Base-by-base conservation (phyloP, 23 tunicate genomes). In the Trididemnum clinides region DNA sequence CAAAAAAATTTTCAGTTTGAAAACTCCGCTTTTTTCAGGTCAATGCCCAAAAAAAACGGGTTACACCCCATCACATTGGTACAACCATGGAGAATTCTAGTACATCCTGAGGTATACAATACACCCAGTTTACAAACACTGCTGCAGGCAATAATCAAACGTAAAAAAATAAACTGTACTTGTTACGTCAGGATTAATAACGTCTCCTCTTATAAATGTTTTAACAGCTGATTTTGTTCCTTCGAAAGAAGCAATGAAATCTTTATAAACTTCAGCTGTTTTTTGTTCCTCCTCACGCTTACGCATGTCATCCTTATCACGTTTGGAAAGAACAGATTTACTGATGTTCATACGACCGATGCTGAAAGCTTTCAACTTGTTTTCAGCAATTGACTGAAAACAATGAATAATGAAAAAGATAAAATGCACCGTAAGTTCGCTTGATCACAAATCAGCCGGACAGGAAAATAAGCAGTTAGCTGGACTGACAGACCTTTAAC, bases 141-240 rank as follows among this genome's bases (percentile, higher is more conserved):
- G n/a, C n/a, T n/a, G n/a, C n/a, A n/a, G n/a, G n/a, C n/a, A n/a
- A n/a, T n/a, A n/a, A n/a, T n/a, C n/a, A n/a, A n/a, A n/a, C n/a
- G n/a, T n/a, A n/a, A n/a, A n/a, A n/a, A 10, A 44, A 44, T 57
- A 57, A 79, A 7, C n/a, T 77, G 49, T 84, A 93, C 98, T 85
- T 79, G 80, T 64, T 51, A 64, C 78, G 64, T 94, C 90, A 20
- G 98, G 91, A 34, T 94, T 94, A 21, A 94, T 86, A 65, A 94
- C 93, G 65, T 94, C 98, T 85, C 98, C 98, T 31, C 98, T 76
- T 28, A 94, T 87, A 85, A 94, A 94, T 3, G 98, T 82, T 79
- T 94, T 89, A n/a, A 82, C 85, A 34, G 38, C 70, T 27, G 87
- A 84, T 58, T 86, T 89, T 28, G 80, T 71, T 64, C 94, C 98